Evolutionary conservation across 1,140 invertebrate species (phyloP).

Genomic region (Caenorhabditis latens): DNA sequence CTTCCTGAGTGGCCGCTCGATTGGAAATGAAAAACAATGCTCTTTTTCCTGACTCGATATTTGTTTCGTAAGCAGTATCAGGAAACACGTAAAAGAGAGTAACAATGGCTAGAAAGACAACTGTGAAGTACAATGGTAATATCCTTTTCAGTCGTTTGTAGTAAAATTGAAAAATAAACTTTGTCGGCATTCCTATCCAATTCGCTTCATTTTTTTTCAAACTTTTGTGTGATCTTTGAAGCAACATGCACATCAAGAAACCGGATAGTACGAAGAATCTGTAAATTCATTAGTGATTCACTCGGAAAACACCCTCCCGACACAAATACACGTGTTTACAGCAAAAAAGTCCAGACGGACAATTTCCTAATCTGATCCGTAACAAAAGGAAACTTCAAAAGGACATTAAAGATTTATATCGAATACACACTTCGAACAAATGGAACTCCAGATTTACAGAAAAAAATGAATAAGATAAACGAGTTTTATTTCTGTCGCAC

Average conservation of each 20-base stretch:
- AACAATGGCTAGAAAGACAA: not conserved
- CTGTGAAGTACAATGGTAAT: not conserved
- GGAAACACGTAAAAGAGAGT: not conserved
- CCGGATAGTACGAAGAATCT: constrained; percentile 6
- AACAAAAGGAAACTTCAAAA: no score
- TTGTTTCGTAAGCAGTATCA: not conserved
- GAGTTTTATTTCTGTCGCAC: no score
- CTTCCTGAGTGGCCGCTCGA: not conserved
- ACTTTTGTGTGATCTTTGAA: not conserved
- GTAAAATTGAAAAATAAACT: not conserved
- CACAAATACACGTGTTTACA: no score
- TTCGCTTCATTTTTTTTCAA: not conserved
- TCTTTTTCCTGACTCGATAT: not conserved
- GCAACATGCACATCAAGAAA: constrained; percentile 2
- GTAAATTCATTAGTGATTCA: not conserved
- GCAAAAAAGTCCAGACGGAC: no score
- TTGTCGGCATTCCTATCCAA: not conserved
- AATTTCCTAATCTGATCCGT: no score
- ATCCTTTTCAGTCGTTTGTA: constrained; percentile 8
- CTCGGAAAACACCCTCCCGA: no score
- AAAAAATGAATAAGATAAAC: no score
- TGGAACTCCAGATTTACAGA: no score
- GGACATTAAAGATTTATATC: no score
- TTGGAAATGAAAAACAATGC: not conserved
- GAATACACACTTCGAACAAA: no score